A percentile compares a stretch with the other conserved stretches of the same genome.
These are phyloP conservation scores for Pyrochroa serraticornis DNA, from an alignment of 2,888 invertebrate genomes.

Conservation along the genomic window DNA sequence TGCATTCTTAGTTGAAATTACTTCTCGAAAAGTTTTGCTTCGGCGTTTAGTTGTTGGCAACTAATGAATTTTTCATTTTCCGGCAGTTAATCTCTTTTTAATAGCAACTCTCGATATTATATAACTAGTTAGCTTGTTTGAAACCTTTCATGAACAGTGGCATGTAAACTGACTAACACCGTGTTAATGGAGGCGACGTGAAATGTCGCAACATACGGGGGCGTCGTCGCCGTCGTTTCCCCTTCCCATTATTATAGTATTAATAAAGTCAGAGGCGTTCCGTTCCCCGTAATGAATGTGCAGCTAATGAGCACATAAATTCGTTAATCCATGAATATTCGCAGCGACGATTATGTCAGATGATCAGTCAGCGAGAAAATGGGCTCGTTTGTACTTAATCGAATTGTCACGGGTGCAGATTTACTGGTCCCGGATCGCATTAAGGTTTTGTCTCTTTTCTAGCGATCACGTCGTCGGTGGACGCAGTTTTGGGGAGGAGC, in stretches of 20 bases:
- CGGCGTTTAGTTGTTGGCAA: too few species aligned
- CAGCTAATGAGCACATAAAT: conserved; percentile 45
- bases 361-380: conserved; percentile 41
- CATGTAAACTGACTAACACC: too few species aligned
- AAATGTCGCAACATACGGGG: too few species aligned
- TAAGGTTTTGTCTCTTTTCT: conserved; percentile 43
- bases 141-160: too few species aligned
- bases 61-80: too few species aligned
- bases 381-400: conserved; percentile 32
- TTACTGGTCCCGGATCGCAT: conserved; percentile 8
- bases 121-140: too few species aligned
- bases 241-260: background rate
- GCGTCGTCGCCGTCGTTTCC: background rate
- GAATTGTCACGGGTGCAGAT: conserved; percentile 26
- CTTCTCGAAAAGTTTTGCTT: too few species aligned
- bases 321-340: conserved; percentile 42
- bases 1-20: too few species aligned
- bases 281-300: conserved; percentile 25
- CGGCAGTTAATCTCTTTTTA: too few species aligned
- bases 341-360: conserved; percentile 33
- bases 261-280: background rate
- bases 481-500: conserved; percentile 82
- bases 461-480: conserved; percentile 76
- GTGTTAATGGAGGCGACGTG: too few species aligned
- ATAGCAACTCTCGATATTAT: too few species aligned